Percentiles rank a stretch among this genome's conserved stretches.
Evolutionary conservation across 2,888 invertebrate genomes (phyloP).

Genomic region (Drosophila tanythrix): DNA sequence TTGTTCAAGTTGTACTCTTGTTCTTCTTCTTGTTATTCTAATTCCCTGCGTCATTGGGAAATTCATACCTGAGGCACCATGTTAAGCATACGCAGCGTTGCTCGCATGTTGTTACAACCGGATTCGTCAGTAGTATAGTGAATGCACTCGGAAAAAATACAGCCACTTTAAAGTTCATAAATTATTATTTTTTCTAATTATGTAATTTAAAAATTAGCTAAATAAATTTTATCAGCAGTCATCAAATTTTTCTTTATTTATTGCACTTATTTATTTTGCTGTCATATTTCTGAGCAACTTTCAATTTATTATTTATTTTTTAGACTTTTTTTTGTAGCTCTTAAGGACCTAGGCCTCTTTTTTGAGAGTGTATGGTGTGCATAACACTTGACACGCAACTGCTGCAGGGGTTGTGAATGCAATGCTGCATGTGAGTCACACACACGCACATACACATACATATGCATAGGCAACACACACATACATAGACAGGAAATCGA

Average conservation of each 20-base stretch:
- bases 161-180: not conserved
- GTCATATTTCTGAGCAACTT: not conserved
- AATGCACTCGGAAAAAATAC: slow-evolving; percentile 3
- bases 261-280: not conserved
- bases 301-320: not conserved
- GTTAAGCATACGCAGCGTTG: slow-evolving; percentile 65
- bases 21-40: not conserved
- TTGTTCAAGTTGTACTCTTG: slow-evolving; percentile 15
- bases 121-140: slow-evolving; percentile 59
- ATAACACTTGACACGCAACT: slow-evolving; percentile 56
- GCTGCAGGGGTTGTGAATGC: slow-evolving; percentile 38
- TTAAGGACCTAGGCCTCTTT: too few relatives aligned
- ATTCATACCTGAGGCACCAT: slow-evolving; percentile 50
- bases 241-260: not conserved
- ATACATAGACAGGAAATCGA: not conserved
- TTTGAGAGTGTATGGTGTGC: not conserved
- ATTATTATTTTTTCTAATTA: not conserved
- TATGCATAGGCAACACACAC: not conserved
- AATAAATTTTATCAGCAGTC: not conserved
- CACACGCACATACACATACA: not conserved
- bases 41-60: slow-evolving; percentile 5
- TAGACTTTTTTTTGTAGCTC: not conserved
- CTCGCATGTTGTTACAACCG: slow-evolving; percentile 2
- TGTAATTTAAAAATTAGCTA: not conserved
- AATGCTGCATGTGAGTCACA: slow-evolving; percentile 10